Conservation (phyloP, 2,888 invertebrate species). For the Chirona hameri region DNA sequence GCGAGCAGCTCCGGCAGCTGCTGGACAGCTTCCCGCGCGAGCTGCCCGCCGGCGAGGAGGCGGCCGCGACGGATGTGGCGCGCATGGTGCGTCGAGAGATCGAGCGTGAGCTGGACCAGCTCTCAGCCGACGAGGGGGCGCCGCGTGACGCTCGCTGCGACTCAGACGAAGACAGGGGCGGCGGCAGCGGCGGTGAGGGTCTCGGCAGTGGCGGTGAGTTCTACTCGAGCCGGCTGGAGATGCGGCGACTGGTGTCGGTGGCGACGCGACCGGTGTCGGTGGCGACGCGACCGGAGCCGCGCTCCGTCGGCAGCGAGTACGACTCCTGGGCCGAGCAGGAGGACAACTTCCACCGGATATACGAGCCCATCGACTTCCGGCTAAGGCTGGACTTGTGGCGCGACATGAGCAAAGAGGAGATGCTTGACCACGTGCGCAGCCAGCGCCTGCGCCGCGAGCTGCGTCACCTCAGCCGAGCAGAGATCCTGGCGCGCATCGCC, state of each 20-base stretch:
- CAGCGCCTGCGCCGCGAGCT: constrained; percentile 36
- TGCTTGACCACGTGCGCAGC: constrained; percentile 38
- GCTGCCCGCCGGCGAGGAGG: constrained; percentile 25
- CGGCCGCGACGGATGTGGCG: not conserved
- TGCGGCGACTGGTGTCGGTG: constrained; percentile 1
- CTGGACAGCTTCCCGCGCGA: constrained; percentile 34
- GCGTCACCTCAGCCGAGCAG: constrained; percentile 38
- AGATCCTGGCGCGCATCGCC: constrained; percentile 39
- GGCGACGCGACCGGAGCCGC: not conserved
- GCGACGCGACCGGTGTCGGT: not conserved
- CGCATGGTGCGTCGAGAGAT: not conserved
- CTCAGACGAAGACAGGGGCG: not conserved
- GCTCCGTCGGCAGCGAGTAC: constrained; percentile 33
- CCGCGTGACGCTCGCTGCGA: not conserved
- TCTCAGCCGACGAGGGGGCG: not conserved
- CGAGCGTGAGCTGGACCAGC: not conserved
- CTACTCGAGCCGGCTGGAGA: constrained; percentile 25
- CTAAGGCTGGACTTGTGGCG: constrained; percentile 39
- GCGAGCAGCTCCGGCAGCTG: constrained; percentile 39
- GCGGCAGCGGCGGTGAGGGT: constrained; percentile 7
- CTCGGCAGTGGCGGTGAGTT: constrained; percentile 13
- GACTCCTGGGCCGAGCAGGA: constrained; percentile 42
- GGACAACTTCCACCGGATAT: constrained; percentile 42
- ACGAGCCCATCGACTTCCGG: constrained; percentile 42
- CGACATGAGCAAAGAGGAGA: constrained; percentile 39